Conservation (phyloP, 2,113 vertebrate species). For the Toxotes chatareus region DNA sequence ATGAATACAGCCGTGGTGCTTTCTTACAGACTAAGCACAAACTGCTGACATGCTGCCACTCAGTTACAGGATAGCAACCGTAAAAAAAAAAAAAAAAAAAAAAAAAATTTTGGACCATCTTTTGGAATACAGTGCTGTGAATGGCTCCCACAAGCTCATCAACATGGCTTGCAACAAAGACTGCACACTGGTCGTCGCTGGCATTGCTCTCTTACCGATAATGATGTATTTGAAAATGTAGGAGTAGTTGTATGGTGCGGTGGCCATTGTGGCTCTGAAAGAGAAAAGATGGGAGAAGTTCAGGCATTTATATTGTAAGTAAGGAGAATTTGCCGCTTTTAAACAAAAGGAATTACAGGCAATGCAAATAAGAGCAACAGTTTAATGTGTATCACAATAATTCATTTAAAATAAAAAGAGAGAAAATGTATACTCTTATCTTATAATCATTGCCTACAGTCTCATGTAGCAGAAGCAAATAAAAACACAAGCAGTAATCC, state of each 20-base stretch:
- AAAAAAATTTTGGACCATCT: no score
- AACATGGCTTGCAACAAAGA: neutral
- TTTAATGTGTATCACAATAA: neutral
- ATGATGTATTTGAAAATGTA: slow-evolving; percentile 99
- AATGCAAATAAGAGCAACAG: neutral
- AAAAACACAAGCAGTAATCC: slow-evolving; percentile 6
- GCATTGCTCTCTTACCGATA: slow-evolving; percentile 92
- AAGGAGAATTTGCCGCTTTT: neutral
- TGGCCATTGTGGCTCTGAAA: slow-evolving; percentile 97
- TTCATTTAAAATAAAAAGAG: neutral
- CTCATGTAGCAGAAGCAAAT: neutral
- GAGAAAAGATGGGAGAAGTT: slow-evolving; percentile 32
- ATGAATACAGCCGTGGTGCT: no score
- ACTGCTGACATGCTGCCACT: no score
- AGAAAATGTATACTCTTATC: neutral
- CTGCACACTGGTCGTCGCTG: neutral
- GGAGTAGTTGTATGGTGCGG: slow-evolving; percentile 99
- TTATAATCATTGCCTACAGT: neutral
- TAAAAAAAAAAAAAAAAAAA: no score
- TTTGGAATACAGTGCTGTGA: neutral
- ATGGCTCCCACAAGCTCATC: neutral
- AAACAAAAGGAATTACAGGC: neutral
- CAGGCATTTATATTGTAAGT: neutral
- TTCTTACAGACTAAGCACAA: no score
- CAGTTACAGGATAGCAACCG: no score